Base-by-base conservation (phyloP, 2,113 vertebrate genomes). In the Phylloscopus whistleri region DNA sequence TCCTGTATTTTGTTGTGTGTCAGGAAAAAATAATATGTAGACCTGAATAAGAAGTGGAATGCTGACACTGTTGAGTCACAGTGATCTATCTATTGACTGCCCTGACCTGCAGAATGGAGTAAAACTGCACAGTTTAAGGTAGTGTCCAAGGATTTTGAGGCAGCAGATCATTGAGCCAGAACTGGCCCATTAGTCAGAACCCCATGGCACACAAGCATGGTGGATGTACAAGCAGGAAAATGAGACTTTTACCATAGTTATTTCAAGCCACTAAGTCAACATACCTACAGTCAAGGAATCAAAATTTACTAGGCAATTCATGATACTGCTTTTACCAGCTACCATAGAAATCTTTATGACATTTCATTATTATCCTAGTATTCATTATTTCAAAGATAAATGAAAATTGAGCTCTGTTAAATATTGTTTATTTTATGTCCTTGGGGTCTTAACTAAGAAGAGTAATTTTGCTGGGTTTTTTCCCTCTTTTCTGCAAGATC, bases 371-470 rank as follows among this genome's bases (percentile, higher is more conserved):
- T 84, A 69, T 92, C 95, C 44, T 58, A 96, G 35, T 92, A 53
- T 67, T 95, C 44, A 53, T 89, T 90, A 94, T 89, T 77, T 93
- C 35, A 70, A 85, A 84, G 66, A 85, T 83, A 95, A 91, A 89
- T 94, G 33, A 90, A 92, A 94, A 81, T 52, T 44, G 70, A 96
- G 49, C 85, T 91, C 74, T 88, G 75, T 62, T 58, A 94, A 96
- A 89, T 94, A 26, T 72, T 94, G 62, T 81, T 96, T 97, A 44
- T 73, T 81, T 82, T 94, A 91, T 91, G 90, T 95, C 68, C 89
- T 79, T 87, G 17, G 64, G 35, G 74, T 48, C 66, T 91, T 95
- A 93, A 93, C 33, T 12, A 55, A 43, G 60, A 95, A 18, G 58
- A 67, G 39, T 79, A 81, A 86, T 89, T 75, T 85, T 90, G 7